phyloP scores from a whole-genome alignment of 30 jellyfish, hydroid and myxozoan genomes.

The Rhopilema esculentum region DNA sequence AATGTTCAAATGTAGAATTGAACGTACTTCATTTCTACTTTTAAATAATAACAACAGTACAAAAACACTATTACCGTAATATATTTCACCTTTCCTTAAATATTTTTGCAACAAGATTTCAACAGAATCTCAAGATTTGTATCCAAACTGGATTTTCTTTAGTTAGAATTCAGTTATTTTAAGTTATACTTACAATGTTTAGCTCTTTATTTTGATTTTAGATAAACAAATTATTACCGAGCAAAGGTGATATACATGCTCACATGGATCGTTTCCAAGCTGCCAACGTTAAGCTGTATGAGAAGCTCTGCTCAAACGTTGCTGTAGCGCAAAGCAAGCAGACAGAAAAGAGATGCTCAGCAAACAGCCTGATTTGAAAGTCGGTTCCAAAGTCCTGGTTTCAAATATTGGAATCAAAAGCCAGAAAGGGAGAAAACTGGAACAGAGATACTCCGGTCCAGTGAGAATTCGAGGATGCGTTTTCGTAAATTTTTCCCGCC shows the following conservation, averaged over 20 bases:
- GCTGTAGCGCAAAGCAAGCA: not conserved
- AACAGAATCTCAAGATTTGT: not conserved
- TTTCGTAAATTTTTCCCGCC: no score
- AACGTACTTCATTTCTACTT: not conserved
- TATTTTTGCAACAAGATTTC: not conserved
- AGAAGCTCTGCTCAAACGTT: not conserved
- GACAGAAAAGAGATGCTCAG: not conserved
- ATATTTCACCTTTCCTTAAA: not conserved
- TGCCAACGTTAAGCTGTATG: not conserved
- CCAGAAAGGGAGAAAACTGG: conserved; percentile 29
- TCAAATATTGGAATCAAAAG: conserved; percentile 2
- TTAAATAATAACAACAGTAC: not conserved
- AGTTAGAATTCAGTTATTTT: not conserved
- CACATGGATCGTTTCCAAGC: not conserved
- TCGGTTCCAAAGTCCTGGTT: conserved; percentile 19
- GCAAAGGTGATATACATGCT: not conserved
- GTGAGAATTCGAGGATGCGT: no score
- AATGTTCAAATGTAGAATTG: not conserved
- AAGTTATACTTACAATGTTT: not conserved
- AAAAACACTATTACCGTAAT: no score
- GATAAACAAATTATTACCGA: not conserved
- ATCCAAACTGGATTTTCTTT: not conserved
- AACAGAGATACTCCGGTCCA: conserved; percentile 2
- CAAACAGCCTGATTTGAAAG: not conserved
- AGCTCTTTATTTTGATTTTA: not conserved